Conservation (phyloP, 1,140 invertebrate genomes). For the Pectinophora gossypiella region DNA sequence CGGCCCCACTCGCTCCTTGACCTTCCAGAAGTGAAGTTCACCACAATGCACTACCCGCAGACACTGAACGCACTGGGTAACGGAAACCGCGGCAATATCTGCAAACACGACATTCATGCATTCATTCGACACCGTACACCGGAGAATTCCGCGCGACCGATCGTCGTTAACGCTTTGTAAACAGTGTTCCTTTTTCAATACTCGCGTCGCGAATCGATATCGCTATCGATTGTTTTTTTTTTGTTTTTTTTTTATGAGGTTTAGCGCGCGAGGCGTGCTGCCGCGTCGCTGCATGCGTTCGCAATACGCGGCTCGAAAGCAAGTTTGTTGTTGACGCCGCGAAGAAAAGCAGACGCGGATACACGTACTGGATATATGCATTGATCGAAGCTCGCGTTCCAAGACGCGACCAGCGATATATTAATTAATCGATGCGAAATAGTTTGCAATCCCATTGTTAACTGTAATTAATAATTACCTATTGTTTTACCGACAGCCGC, state of each 20-base stretch:
- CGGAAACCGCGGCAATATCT: no score
- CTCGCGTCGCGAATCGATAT: slow-evolving; percentile 19
- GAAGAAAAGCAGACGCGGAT: slow-evolving; percentile 21
- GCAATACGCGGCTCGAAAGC: slow-evolving; percentile 27
- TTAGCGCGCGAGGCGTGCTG: slow-evolving; percentile 30
- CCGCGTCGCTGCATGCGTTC: slow-evolving; percentile 32
- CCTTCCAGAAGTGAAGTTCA: slow-evolving; percentile 36
- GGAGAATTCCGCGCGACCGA: not conserved
- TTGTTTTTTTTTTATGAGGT: slow-evolving; percentile 25
- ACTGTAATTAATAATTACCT: not conserved
- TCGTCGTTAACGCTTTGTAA: slow-evolving; percentile 22
- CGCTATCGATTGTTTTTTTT: slow-evolving; percentile 25
- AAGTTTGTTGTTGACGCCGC: slow-evolving; percentile 10
- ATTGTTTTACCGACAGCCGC: not conserved
- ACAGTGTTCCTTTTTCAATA: slow-evolving; percentile 31
- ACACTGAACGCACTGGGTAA: slow-evolving; percentile 2
- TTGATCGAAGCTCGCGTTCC: not conserved
- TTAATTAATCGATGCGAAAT: not conserved
- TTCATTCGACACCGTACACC: not conserved
- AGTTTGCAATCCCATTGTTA: slow-evolving; percentile 1
- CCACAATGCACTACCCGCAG: slow-evolving; percentile 7
- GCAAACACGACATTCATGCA: not conserved
- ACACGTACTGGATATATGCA: not conserved
- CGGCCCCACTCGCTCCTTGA: slow-evolving; percentile 21
- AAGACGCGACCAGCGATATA: not conserved